Evolutionary conservation across 1,140 invertebrate genomes (phyloP).

Genomic region (Melipona quadrifasciata): DNA sequence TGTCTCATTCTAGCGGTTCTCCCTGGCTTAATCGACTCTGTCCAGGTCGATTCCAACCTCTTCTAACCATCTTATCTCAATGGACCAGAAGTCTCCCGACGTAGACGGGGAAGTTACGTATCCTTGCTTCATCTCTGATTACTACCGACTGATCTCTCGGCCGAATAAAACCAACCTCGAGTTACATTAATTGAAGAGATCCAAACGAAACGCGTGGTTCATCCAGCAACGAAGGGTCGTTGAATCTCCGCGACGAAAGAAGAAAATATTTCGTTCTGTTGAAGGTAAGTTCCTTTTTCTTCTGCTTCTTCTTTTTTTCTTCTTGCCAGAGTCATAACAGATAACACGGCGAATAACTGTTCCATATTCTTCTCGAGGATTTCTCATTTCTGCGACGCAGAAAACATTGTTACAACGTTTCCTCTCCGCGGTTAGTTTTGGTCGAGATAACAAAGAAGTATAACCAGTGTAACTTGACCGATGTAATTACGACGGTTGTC

Average conservation of each 20-base stretch:
- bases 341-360: too few species aligned
- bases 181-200: constrained; percentile 6
- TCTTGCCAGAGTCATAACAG: too few species aligned
- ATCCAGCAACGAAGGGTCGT: background rate
- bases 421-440: too few species aligned
- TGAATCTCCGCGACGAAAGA: background rate
- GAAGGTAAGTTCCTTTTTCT: too few species aligned
- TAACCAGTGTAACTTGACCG: too few species aligned
- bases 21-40: constrained; percentile 18
- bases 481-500: too few species aligned
- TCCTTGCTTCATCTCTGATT: background rate
- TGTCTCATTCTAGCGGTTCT: background rate
- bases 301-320: too few species aligned
- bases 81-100: constrained; percentile 6
- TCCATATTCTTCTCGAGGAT: too few species aligned
- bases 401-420: too few species aligned
- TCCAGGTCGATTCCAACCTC: constrained; percentile 3
- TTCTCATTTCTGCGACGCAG: too few species aligned
- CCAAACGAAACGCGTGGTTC: background rate
- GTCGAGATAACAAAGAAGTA: too few species aligned
- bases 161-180: background rate
- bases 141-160: too few species aligned
- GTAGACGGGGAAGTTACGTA: background rate
- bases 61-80: constrained; percentile 9
- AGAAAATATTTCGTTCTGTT: background rate